Conservation (phyloP, 2,797 vertebrate genomes). For the Typhlichthys eigenmanni region DNA sequence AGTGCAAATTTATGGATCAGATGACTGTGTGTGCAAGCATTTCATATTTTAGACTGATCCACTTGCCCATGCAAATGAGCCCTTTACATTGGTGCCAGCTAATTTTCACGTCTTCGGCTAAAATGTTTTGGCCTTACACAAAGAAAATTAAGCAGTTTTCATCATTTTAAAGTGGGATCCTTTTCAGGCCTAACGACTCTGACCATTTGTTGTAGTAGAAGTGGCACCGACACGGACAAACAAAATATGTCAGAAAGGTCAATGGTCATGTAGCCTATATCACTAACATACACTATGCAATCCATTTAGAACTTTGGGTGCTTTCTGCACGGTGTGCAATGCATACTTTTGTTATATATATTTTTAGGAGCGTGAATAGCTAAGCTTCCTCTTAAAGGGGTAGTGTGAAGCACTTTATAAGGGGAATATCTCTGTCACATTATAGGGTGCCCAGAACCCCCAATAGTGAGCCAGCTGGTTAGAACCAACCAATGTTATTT, state of each 20-base stretch:
- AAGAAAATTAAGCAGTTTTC: conserved; percentile 7
- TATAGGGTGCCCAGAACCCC: no score
- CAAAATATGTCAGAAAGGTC: conserved; percentile 1
- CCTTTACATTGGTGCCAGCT: conserved; percentile 65
- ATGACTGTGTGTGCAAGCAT: conserved; percentile 75
- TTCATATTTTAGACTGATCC: conserved; percentile 63
- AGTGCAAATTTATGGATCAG: conserved; percentile 79
- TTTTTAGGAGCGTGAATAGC: conserved; percentile 9
- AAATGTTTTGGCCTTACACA: conserved; percentile 40
- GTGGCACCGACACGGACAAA: conserved; percentile 1
- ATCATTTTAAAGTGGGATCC: conserved; percentile 21
- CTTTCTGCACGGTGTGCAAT: conserved; percentile 31
- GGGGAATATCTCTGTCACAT: no score
- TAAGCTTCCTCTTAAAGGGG: conserved; percentile 3
- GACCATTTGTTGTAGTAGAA: conserved; percentile 7
- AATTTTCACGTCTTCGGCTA: conserved; percentile 33
- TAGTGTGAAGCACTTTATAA: no score
- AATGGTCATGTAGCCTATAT: conserved; percentile 12
- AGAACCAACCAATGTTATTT: no score
- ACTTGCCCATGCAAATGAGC: conserved; percentile 69
- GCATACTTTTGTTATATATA: conserved; percentile 23
- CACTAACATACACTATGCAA: conserved; percentile 15
- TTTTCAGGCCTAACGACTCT: conserved; percentile 6
- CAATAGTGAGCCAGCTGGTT: no score
- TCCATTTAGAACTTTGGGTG: conserved; percentile 30